Conservation (phyloP, 2,888 invertebrate genomes). For the Apotomis capreana region DNA sequence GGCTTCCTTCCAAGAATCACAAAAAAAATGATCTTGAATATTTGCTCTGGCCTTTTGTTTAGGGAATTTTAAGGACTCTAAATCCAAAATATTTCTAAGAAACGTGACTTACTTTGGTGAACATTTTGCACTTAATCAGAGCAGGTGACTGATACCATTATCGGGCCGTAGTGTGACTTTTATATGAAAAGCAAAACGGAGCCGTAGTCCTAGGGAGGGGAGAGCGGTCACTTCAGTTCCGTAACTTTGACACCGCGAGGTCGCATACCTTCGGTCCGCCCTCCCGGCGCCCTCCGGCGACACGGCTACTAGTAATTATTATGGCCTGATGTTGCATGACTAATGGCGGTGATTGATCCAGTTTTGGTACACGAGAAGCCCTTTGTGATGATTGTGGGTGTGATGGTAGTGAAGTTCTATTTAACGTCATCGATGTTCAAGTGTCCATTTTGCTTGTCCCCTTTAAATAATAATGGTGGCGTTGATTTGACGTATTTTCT, state of each 20-base stretch:
- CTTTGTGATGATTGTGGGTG: conserved; percentile 30
- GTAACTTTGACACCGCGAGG: conserved; percentile 83
- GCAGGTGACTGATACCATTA: conserved; percentile 81
- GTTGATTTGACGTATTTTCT: too few relatives aligned
- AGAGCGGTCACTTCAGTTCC: conserved; percentile 78
- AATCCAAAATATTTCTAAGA: conserved; percentile 30
- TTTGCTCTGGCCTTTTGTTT: background rate
- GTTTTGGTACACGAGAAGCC: conserved; percentile 46
- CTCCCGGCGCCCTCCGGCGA: conserved; percentile 55
- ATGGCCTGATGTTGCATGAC: conserved; percentile 53
- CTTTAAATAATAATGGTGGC: too few relatives aligned
- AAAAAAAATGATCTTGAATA: background rate
- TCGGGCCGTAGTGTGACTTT: conserved; percentile 74
- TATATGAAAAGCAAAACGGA: conserved; percentile 82
- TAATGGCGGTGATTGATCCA: conserved; percentile 57
- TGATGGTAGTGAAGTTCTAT: too few relatives aligned
- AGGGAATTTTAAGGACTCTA: conserved; percentile 2
- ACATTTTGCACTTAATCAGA: conserved; percentile 81
- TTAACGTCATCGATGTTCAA: too few relatives aligned
- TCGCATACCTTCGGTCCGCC: conserved; percentile 69
- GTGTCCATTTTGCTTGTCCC: too few relatives aligned
- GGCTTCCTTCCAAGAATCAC: background rate
- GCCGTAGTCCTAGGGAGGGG: conserved; percentile 73
- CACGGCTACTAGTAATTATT: conserved; percentile 45
- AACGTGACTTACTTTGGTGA: conserved; percentile 76